Conservation (phyloP, 2,888 invertebrate species). For the Diarsia mendica region DNA sequence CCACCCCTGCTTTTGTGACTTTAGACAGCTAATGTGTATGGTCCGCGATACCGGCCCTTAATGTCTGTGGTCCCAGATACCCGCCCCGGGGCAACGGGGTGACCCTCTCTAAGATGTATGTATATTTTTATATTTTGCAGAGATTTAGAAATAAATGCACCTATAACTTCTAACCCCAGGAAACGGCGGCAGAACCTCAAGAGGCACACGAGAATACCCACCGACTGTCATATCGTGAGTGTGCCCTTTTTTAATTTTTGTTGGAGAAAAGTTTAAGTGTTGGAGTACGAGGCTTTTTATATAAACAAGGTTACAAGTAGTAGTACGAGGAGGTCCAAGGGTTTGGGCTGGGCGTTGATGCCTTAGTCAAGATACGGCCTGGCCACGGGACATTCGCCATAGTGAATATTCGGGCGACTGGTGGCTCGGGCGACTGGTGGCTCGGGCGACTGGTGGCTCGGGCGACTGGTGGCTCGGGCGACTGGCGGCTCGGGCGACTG, state of each 20-base stretch:
- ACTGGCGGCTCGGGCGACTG: too few species aligned
- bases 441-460: too few species aligned
- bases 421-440: too few species aligned
- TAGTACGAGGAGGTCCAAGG: too few species aligned
- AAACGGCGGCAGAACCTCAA: conserved; percentile 64
- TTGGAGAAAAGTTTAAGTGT: background rate
- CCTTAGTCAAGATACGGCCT: too few species aligned
- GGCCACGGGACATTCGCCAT: too few species aligned
- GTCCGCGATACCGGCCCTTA: background rate
- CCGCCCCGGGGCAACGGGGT: conserved; percentile 23
- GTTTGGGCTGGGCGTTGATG: too few species aligned
- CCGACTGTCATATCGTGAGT: conserved; percentile 61
- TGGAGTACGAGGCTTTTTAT: conserved; percentile 14
- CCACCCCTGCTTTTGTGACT: background rate
- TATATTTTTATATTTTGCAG: conserved; percentile 59
- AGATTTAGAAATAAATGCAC: conserved; percentile 59
- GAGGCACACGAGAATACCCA: conserved; percentile 56
- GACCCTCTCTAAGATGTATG: conserved; percentile 46
- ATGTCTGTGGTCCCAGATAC: background rate
- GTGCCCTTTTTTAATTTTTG: conserved; percentile 18
- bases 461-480: too few species aligned
- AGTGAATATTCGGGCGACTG: too few species aligned
- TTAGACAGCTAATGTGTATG: background rate
- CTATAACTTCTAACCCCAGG: conserved; percentile 53
- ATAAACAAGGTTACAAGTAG: too few species aligned